A percentile compares a stretch with the other conserved stretches of the same genome.
Conservation (phyloP, 92 coral and sea anemone species). For the Ricordea florida region DNA sequence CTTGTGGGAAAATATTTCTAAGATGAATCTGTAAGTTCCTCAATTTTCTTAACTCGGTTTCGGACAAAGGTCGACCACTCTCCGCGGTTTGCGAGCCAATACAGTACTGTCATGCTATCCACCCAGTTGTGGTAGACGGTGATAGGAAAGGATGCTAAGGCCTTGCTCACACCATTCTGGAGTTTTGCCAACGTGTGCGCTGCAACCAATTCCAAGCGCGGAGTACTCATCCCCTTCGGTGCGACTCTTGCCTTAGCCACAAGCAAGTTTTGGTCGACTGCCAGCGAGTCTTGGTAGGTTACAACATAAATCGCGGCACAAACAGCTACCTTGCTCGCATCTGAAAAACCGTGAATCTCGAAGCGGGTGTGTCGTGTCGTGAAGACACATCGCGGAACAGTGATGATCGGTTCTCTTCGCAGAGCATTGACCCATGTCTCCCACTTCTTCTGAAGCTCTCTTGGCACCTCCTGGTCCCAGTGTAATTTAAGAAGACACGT, state of each 20-base stretch:
- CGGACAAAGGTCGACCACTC: conserved; percentile 47
- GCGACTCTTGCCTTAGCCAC: conserved; percentile 53
- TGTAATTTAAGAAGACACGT: conserved; percentile 15
- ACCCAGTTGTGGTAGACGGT: conserved; percentile 41
- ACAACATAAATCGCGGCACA: conserved; percentile 42
- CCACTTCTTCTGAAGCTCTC: conserved; percentile 39
- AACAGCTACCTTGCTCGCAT: conserved; percentile 61
- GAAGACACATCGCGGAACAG: conserved; percentile 65
- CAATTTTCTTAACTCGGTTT: conserved; percentile 53
- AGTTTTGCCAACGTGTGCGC: conserved; percentile 58
- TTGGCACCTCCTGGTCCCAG: conserved; percentile 63
- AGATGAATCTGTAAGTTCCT: conserved; percentile 22
- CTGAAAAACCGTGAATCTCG: conserved; percentile 54
- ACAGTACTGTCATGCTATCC: conserved; percentile 52
- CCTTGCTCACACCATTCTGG: conserved; percentile 8
- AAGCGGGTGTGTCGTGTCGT: background rate
- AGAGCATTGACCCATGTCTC: conserved; percentile 29
- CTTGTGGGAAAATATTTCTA: conserved; percentile 33
- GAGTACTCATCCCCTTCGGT: conserved; percentile 39
- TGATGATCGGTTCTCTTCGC: conserved; percentile 10
- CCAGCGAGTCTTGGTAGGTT: conserved; percentile 11
- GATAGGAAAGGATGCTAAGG: conserved; percentile 14
- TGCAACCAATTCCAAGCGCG: conserved; percentile 53
- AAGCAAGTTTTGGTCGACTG: conserved; percentile 43
- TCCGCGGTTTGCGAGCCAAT: conserved; percentile 47